Evolutionary conservation across 2,797 vertebrate genomes (phyloP), one percentile per base, ranked within the genome.

Genomic region (Clarias pachynema): DNA sequence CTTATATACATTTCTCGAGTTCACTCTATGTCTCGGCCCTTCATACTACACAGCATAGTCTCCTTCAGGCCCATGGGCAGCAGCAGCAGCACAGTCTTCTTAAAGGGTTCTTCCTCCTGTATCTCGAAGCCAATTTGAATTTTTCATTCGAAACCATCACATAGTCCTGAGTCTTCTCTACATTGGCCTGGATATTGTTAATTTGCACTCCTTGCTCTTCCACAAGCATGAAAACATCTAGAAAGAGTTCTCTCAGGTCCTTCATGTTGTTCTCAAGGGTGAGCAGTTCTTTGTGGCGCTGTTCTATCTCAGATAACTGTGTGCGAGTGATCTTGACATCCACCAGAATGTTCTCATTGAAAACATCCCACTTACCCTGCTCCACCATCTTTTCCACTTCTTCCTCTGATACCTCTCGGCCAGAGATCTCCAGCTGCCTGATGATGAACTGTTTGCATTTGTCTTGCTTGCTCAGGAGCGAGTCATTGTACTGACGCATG

Each of bases 281-380:
- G 78, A 97, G 56, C 85, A 99, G 86, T 91, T 99, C 97, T 93
- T 94, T 96, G 86, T 99, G 98, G 86, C 97, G 96, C 92, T 97
- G 96, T 86, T 99, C 98, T 24, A 99, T 98, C 92, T 99, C 97
- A 0, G 96, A 97, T 34, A 99, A 93, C 84, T 99, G 97, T 9
- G 95, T 92, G 85, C 96, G 97, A 1, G 97, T 99, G 87, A 99
- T 97, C 86, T 88, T 97, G 53, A 91, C 95, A 87, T 99, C 97
- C 40, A 96, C 96, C 49, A 99, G 94, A 9, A 99, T 89, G 88
- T 97, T 99, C 91, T 98, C 97, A 56, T 97, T 99, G 92, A 99
- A 99, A 83, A 99, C 94, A 86, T 99, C 97, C 97, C 98, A 99
- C 87, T 98, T 97, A 77, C 97, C 97, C 24, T 97, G 95, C 77